Percentiles rank a stretch among this genome's conserved stretches.
phyloP scores from a whole-genome alignment of 2,797 vertebrate genomes.

The Hafferia zeledoni region DNA sequence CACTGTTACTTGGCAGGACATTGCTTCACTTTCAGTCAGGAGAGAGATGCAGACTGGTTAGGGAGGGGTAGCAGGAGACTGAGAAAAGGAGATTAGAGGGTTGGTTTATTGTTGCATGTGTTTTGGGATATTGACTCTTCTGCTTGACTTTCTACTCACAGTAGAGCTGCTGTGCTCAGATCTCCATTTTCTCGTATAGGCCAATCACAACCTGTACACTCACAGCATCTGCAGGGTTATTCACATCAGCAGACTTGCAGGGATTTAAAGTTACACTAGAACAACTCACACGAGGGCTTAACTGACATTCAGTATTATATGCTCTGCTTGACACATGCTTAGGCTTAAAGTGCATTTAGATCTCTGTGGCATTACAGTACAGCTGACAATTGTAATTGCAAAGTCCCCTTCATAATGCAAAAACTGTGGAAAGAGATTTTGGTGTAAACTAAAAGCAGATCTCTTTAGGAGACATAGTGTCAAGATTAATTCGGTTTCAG shows the following conservation, averaged over 20 bases:
- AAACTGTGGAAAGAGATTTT: background rate
- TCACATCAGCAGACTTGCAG: background rate
- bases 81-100: background rate
- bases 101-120: background rate
- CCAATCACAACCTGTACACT: background rate
- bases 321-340: constrained; percentile 28
- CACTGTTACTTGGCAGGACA: background rate
- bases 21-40: background rate
- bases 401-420: background rate
- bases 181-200: background rate
- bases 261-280: constrained; percentile 15
- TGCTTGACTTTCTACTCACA: background rate
- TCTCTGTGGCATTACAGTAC: background rate
- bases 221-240: background rate
- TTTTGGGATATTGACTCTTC: background rate
- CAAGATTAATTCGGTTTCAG: background rate
- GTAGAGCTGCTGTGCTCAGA: background rate
- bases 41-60: background rate
- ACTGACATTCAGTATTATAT: background rate
- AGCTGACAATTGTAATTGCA: constrained; percentile 10
- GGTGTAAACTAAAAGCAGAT: background rate
- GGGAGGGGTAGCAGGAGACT: background rate
- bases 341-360: constrained; percentile 12
- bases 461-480: background rate
- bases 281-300: background rate